Percentiles rank a stretch among this genome's conserved stretches.
Conservation (phyloP, 2,888 invertebrate genomes). For the Cephus sareptanus region DNA sequence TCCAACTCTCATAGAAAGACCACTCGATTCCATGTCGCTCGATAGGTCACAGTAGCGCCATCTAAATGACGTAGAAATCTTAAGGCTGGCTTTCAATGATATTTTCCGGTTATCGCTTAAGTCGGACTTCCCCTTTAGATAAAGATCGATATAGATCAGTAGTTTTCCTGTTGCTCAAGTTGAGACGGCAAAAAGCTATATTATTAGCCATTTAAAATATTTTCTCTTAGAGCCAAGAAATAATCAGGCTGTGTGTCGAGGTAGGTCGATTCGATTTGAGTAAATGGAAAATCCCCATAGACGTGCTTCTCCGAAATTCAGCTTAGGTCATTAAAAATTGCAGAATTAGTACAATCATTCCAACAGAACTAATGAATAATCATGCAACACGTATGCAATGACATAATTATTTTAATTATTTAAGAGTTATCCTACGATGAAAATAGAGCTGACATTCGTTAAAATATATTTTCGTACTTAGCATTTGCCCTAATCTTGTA, state of each 20-base stretch:
- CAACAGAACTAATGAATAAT: background rate
- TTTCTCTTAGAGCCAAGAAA: too few species aligned
- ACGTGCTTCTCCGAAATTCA: background rate
- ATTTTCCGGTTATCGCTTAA: background rate
- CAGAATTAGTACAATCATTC: background rate
- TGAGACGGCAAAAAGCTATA: too few species aligned
- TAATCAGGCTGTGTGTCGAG: too few species aligned
- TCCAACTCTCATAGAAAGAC: conserved; percentile 34
- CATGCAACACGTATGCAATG: background rate
- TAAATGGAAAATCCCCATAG: too few species aligned
- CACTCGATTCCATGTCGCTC: conserved; percentile 19
- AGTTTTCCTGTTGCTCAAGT: too few species aligned
- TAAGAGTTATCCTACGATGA: background rate
- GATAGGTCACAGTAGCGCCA: background rate
- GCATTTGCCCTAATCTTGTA: background rate
- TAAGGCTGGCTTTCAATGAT: background rate
- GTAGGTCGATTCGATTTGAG: too few species aligned
- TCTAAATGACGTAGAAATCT: background rate
- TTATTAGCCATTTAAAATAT: too few species aligned
- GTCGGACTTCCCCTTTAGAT: background rate
- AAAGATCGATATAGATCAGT: background rate
- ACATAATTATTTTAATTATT: background rate
- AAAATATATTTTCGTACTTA: background rate
- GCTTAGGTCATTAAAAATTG: background rate
- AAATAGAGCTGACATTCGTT: background rate